phyloP scores from a whole-genome alignment of 2,888 invertebrate genomes.

The Euspilapteryx auroguttella region DNA sequence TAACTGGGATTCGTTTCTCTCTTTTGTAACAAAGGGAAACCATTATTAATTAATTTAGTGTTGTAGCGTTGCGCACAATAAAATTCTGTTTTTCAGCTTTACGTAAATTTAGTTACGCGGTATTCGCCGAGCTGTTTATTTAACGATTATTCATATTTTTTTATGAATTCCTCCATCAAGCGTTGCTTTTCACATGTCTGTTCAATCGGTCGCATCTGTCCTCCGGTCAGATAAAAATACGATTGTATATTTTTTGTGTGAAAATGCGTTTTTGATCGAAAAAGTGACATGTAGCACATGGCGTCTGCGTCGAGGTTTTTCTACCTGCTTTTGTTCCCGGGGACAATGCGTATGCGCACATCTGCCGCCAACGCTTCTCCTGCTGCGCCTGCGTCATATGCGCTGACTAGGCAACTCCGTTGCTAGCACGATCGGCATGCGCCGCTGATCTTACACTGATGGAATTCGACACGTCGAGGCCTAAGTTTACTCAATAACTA shows the following conservation, averaged over 20 bases:
- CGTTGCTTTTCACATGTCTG: not conserved
- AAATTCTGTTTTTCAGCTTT: too few species aligned
- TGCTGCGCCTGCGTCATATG: conserved; percentile 18
- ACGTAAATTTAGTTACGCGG: too few species aligned
- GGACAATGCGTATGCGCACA: conserved; percentile 43
- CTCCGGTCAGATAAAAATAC: conserved; percentile 50
- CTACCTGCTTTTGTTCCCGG: conserved; percentile 52
- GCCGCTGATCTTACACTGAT: conserved; percentile 11
- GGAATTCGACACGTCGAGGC: conserved; percentile 13
- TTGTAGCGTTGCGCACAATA: conserved; percentile 31
- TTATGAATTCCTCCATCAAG: too few species aligned
- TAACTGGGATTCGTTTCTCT: conserved; percentile 59
- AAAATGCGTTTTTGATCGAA: conserved; percentile 38
- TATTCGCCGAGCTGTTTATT: too few species aligned
- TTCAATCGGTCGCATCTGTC: not conserved
- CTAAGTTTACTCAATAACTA: conserved; percentile 10
- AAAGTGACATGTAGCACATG: conserved; percentile 58
- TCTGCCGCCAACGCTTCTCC: conserved; percentile 31
- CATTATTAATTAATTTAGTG: conserved; percentile 48
- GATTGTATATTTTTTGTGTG: conserved; percentile 25
- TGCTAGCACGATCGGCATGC: too few species aligned
- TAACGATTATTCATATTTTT: too few species aligned
- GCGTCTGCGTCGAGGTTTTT: conserved; percentile 32
- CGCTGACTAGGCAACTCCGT: too few species aligned
- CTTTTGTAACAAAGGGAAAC: conserved; percentile 59